Evolutionary conservation across 2,888 invertebrate species (phyloP), one percentile per base, ranked within the genome.

Genomic region (Cerastis leucographa): DNA sequence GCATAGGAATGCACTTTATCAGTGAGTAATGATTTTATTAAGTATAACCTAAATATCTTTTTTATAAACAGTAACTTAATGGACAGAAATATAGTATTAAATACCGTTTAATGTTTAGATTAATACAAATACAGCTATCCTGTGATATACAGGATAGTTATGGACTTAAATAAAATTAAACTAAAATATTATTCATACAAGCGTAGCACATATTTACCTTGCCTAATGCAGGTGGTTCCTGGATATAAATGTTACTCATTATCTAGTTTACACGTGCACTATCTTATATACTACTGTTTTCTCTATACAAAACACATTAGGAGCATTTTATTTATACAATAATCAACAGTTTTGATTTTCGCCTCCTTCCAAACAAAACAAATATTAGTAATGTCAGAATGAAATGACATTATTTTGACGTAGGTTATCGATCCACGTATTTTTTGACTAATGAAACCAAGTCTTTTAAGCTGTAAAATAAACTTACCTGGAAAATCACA

Each of bases 241-340:
- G 98, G 90, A 99, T 99, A 92, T 99, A 99, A 93, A 99, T 99
- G 90, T 98, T 99, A 97, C 99, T 99, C 99, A 99, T 99, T 84
- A 83, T 93, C 46, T 49, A 19, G 62, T n/a, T 65, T 62, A 74
- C 40, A 65, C n/a, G 17, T 56, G 71, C 76, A 65, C 78, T 59
- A n/a, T 49, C 59, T 72, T 84, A 67, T 25, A 42, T 67, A 71
- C 56, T 78, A 77, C 11, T n/a, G 40, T 59, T 72, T 40, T 4
- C 9, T 69, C 25, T 49, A 0, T 19, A 22, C n/a, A 65, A 68
- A n/a, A 29, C n/a, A 25, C 40, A 59, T 40, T 59, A 40, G 76
- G 12, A 72, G 44, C 87, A 84, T 86, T 71, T 44, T 76, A 68
- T 56, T 56, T 40, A 64, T 19, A 29, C 29, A 65, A 67, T 42